Percentiles rank a stretch among this genome's conserved stretches.
Evolutionary conservation across 2,113 vertebrate species (phyloP).

Genomic region (Petrocephalus zakoni): DNA sequence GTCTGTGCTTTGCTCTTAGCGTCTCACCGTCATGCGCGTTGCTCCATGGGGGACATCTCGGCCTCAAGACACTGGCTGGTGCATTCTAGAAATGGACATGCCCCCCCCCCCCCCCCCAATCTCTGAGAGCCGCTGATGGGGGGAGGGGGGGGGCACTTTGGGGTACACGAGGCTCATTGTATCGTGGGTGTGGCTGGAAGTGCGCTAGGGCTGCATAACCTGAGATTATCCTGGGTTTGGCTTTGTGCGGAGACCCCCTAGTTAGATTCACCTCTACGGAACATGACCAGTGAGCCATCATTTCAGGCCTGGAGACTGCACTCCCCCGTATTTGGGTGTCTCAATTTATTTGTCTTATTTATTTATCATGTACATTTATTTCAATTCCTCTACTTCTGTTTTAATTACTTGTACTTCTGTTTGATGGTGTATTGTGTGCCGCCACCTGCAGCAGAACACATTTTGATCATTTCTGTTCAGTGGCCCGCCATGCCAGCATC

Average conservation of each 20-base stretch:
- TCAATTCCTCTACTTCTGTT: neutral
- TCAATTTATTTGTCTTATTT: neutral
- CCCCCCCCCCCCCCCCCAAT: neutral
- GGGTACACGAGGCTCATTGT: neutral
- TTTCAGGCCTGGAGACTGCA: neutral
- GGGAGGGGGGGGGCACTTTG: too few species aligned
- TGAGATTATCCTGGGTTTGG: constrained; percentile 48
- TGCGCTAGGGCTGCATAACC: constrained; percentile 46
- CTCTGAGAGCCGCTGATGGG: constrained; percentile 1
- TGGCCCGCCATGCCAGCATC: neutral
- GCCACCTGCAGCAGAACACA: neutral
- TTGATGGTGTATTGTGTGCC: neutral
- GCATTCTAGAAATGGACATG: neutral
- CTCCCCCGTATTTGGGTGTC: neutral
- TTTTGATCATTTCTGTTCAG: neutral
- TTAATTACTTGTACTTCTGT: neutral
- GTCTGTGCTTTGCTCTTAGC: neutral
- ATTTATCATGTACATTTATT: neutral
- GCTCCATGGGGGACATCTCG: neutral
- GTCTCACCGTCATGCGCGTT: neutral
- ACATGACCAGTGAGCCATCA: too few species aligned
- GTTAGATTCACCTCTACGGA: too few species aligned
- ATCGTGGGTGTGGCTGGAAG: constrained; percentile 10
- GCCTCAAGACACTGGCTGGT: neutral
- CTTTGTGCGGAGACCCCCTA: neutral